These are phyloP conservation scores for Crocallis elinguaria DNA, from an alignment of 2,888 invertebrate genomes.

Conservation along the genomic window DNA sequence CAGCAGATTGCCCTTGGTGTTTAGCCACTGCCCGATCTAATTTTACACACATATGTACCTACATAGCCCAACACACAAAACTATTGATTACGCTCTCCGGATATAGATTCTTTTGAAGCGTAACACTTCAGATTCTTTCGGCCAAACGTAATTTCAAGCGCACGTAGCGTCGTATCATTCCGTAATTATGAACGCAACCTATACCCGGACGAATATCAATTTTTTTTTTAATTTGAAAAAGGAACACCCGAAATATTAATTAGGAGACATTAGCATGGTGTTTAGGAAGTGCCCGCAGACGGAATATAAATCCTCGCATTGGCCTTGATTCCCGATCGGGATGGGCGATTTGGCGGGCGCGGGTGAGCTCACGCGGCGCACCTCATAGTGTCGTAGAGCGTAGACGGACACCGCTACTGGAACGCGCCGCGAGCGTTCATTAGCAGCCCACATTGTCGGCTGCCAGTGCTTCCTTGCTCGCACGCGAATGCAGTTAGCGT, in stretches of 20 bases:
- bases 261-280: slow-evolving; percentile 68
- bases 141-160: slow-evolving; percentile 10
- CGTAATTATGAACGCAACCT: slow-evolving; percentile 1
- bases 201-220: slow-evolving; percentile 52
- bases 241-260: slow-evolving; percentile 67
- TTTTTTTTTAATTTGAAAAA: slow-evolving; percentile 41
- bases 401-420: slow-evolving; percentile 44
- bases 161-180: neutral
- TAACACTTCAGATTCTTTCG: slow-evolving; percentile 43
- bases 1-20: slow-evolving; percentile 50
- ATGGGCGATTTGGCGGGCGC: slow-evolving; percentile 68
- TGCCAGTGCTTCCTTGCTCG: slow-evolving; percentile 70
- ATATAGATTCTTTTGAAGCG: slow-evolving; percentile 51
- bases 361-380: slow-evolving; percentile 72
- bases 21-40: slow-evolving; percentile 42
- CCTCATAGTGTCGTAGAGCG: slow-evolving; percentile 48
- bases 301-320: slow-evolving; percentile 75
- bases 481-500: slow-evolving; percentile 78
- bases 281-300: slow-evolving; percentile 68
- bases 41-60: slow-evolving; percentile 33
- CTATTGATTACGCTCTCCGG: slow-evolving; percentile 59
- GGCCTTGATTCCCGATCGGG: slow-evolving; percentile 82
- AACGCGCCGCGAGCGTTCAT: slow-evolving; percentile 53
- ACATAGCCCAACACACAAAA: slow-evolving; percentile 43
- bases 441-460: slow-evolving; percentile 57